Evolutionary conservation across 2,888 invertebrate genomes (phyloP).

Genomic region (Drosophila pseudotalamancana): DNA sequence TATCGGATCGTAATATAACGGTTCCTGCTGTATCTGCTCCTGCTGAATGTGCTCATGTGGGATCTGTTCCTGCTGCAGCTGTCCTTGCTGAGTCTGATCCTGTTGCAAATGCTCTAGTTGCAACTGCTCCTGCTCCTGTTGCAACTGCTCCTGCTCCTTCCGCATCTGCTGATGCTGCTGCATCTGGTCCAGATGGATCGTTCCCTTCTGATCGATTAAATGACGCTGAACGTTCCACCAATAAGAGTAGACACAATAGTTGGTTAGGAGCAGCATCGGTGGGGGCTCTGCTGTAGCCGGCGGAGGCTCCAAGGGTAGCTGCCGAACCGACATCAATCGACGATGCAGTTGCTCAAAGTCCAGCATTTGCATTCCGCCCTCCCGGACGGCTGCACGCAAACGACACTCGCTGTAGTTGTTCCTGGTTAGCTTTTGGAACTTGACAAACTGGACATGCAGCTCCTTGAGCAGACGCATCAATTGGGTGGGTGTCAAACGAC

Average conservation of each 20-base stretch:
- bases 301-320: not conserved
- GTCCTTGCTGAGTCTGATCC: too few relatives aligned
- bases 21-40: too few relatives aligned
- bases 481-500: not conserved
- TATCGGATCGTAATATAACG: too few relatives aligned
- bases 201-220: not conserved
- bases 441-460: not conserved
- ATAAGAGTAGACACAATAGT: slow-evolving; percentile 86
- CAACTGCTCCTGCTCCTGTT: too few relatives aligned
- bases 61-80: too few relatives aligned
- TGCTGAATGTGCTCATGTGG: too few relatives aligned
- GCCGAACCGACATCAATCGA: not conserved
- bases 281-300: not conserved
- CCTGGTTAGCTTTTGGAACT: not conserved
- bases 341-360: slow-evolving; percentile 6
- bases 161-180: slow-evolving; percentile 86
- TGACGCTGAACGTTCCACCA: not conserved
- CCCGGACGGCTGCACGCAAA: not conserved
- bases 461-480: not conserved
- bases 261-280: not conserved
- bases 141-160: not conserved
- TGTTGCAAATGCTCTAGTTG: not conserved
- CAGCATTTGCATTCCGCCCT: not conserved
- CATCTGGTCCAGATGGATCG: too few relatives aligned
- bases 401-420: not conserved